A percentile compares a stretch with the other conserved stretches of the same genome.
Conservation (phyloP, 1,140 invertebrate genomes). For the Radopholus similis region DNA sequence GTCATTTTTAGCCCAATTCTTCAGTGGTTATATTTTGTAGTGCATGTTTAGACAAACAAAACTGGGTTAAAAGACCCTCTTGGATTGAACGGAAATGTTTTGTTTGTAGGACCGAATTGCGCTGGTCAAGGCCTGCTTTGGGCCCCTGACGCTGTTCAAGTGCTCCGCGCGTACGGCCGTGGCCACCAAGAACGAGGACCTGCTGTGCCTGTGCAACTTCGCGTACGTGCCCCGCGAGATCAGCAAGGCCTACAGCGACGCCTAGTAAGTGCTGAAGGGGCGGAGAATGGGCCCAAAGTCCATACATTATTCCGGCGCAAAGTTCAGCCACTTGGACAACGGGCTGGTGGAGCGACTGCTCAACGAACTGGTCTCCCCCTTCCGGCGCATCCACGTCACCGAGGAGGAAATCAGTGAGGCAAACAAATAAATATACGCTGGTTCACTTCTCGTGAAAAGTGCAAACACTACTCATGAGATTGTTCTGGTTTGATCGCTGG, state of each 20-base stretch:
- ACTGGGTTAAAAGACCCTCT: no score
- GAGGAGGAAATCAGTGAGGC: slow-evolving; percentile 57
- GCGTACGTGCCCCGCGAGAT: slow-evolving; percentile 57
- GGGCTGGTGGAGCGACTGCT: slow-evolving; percentile 50
- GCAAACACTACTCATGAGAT: not conserved
- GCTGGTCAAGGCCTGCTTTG: slow-evolving; percentile 53
- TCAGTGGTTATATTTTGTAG: no score
- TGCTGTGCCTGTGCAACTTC: slow-evolving; percentile 58
- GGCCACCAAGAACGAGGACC: slow-evolving; percentile 52
- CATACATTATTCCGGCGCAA: not conserved
- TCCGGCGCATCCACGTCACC: slow-evolving; percentile 43
- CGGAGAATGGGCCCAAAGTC: not conserved
- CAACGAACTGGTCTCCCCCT: slow-evolving; percentile 53
- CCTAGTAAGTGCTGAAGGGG: slow-evolving; percentile 46
- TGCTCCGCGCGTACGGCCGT: slow-evolving; percentile 51
- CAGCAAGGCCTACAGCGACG: slow-evolving; percentile 46
- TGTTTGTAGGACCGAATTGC: slow-evolving; percentile 42
- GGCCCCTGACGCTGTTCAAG: slow-evolving; percentile 56
- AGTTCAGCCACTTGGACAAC: slow-evolving; percentile 57
- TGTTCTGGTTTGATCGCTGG: not conserved
- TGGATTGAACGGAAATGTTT: no score
- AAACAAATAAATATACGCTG: no score
- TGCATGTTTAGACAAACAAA: no score
- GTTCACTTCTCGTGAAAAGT: no score
- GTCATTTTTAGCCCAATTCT: no score